phyloP scores from a whole-genome alignment of 1,140 invertebrate species.

The Lamellibrachia luymesi region DNA sequence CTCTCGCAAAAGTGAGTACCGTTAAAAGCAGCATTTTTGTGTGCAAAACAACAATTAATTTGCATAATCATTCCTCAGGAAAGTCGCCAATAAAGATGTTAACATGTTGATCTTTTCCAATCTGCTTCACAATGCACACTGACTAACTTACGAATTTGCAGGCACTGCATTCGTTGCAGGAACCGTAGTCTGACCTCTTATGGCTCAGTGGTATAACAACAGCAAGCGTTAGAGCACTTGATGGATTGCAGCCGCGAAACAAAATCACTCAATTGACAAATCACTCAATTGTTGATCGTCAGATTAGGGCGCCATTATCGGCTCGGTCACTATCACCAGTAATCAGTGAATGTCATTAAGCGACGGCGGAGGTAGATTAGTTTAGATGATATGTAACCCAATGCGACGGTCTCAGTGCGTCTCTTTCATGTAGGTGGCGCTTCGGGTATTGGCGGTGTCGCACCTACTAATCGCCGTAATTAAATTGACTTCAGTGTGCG shows the following conservation, averaged over 20 bases:
- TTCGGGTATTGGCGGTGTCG: neutral
- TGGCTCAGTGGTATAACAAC: neutral
- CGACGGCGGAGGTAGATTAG: neutral
- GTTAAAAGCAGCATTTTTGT: no score
- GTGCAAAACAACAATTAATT: no score
- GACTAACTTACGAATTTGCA: neutral
- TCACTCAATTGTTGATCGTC: constrained; percentile 4
- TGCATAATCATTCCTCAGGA: no score
- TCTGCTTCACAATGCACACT: neutral
- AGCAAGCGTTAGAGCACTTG: neutral
- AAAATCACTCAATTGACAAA: constrained; percentile 1
- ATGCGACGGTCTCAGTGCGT: neutral
- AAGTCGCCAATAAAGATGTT: no score
- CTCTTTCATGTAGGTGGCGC: neutral
- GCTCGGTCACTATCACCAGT: neutral
- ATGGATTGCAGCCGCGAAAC: neutral
- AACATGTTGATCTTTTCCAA: no score
- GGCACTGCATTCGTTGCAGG: neutral
- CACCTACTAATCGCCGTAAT: neutral
- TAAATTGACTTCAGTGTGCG: neutral
- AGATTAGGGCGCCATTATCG: neutral
- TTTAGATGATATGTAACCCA: neutral
- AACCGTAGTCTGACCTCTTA: neutral
- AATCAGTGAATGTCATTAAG: neutral
- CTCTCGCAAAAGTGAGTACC: no score